These are phyloP conservation scores for Galeopterus variegatus DNA, from an alignment of 2,113 vertebrate species.

Conservation along the genomic window DNA sequence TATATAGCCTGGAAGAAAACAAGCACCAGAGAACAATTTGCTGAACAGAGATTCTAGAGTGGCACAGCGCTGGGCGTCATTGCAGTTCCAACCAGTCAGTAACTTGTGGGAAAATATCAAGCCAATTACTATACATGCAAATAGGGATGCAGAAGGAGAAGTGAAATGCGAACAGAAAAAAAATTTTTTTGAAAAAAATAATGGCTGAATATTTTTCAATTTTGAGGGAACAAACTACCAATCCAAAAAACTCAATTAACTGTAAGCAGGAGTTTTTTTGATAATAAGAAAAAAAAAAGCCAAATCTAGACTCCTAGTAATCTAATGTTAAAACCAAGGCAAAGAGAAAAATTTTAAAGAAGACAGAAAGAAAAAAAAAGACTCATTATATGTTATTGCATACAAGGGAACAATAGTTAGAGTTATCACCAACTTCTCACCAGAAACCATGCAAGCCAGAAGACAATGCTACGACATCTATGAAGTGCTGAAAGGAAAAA, in stretches of 20 bases:
- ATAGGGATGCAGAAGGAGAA: neutral
- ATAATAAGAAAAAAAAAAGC: slow-evolving; percentile 10
- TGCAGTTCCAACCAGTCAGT: neutral
- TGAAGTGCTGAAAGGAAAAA: neutral
- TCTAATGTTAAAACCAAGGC: neutral
- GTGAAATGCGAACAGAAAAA: neutral
- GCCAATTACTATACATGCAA: no score
- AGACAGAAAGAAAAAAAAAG: neutral
- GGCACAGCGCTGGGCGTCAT: no score
- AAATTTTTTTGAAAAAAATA: neutral
- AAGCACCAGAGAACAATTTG: neutral
- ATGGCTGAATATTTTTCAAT: neutral
- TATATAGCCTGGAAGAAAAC: neutral
- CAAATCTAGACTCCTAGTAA: neutral
- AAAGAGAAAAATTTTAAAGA: slow-evolving; percentile 36
- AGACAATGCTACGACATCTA: neutral
- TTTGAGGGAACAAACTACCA: neutral
- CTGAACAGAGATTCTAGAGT: neutral
- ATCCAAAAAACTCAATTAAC: neutral
- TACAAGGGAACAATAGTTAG: neutral
- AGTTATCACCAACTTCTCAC: neutral
- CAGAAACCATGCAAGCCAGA: slow-evolving; percentile 3
- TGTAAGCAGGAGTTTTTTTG: neutral
- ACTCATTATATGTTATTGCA: neutral
- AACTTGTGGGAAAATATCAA: neutral